Evolutionary conservation across 2,888 invertebrate genomes (phyloP), one percentile per base, ranked within the genome.

Genomic region (Scelioninae gen. 1): DNA sequence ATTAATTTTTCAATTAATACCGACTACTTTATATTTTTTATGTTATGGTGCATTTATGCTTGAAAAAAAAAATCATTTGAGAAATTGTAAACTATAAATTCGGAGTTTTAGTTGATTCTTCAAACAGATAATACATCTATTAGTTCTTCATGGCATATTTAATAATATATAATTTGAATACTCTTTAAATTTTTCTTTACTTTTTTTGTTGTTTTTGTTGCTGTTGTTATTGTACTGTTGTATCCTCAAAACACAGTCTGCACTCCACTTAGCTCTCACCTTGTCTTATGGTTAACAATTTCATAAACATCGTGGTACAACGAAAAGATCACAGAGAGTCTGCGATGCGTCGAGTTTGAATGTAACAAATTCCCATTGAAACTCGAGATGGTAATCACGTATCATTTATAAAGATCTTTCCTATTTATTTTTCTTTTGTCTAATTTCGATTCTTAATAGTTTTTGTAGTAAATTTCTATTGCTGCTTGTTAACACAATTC

Each of bases 171-270:
- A 16, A 55, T 29, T 38, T 38, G 38, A 15, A 0, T 47, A 7
- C 11, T 47, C 15, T 15, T 53, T 23, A 23, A 23, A 15, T 5
- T 56, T 55, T 56, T 34, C 3, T 58, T 29, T 23, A 6, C 8
- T 15, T 49, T 23, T 55, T 45, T 58, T 68, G 32, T 15, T 85
- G 71, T 78, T 83, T 90, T 91, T 90, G 69, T 15, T 65, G 56
- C 60, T 78, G 47, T 71, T 78, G 78, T 71, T 71, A 55, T 77
- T 69, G 68, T 43, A 90, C 89, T 90, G 89, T 91, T 91, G 91
- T 92, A 92, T 92, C 92, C 92, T 92, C 92, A 91, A 92, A 92
- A 92, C 92, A 92, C 92, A 92, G 92, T 92, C 92, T 92, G 92
- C 92, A 92, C 92, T 92, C 92, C 92, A 92, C 92, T 92, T 78